Conservation (phyloP, 2,888 invertebrate genomes). For the Ametastegia equiseti region DNA sequence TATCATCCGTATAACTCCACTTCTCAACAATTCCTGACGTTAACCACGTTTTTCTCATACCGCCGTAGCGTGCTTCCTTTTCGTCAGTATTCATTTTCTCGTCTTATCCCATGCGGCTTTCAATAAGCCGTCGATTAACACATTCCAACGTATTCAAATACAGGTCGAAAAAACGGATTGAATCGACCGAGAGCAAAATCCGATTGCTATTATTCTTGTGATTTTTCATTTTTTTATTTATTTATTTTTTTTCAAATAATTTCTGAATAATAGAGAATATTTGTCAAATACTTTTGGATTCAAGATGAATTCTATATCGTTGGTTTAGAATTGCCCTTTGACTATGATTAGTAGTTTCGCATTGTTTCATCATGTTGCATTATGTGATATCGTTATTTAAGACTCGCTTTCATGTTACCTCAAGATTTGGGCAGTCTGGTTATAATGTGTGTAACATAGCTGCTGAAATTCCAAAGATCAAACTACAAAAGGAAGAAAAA, state of each 20-base stretch:
- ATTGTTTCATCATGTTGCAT: neutral
- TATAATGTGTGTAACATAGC: neutral
- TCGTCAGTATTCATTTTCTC: neutral
- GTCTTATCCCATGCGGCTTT: neutral
- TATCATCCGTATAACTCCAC: neutral
- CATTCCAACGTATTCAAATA: neutral
- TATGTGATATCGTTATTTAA: neutral
- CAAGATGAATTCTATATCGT: no score
- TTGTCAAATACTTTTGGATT: no score
- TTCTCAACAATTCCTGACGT: slow-evolving; percentile 18
- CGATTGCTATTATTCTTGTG: no score
- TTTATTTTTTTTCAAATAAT: neutral
- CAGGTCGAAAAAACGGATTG: neutral
- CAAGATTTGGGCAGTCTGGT: slow-evolving; percentile 46
- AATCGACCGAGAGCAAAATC: neutral
- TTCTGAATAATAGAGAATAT: neutral
- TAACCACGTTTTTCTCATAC: slow-evolving; percentile 34
- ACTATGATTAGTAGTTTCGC: neutral
- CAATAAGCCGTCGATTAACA: neutral
- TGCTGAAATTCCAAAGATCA: neutral
- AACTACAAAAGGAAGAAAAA: neutral
- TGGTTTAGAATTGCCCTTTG: neutral
- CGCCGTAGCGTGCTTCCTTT: neutral
- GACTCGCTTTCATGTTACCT: neutral
- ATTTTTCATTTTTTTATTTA: neutral